Conservation (phyloP, 2,888 invertebrate genomes). For the Eristalis tenax region DNA sequence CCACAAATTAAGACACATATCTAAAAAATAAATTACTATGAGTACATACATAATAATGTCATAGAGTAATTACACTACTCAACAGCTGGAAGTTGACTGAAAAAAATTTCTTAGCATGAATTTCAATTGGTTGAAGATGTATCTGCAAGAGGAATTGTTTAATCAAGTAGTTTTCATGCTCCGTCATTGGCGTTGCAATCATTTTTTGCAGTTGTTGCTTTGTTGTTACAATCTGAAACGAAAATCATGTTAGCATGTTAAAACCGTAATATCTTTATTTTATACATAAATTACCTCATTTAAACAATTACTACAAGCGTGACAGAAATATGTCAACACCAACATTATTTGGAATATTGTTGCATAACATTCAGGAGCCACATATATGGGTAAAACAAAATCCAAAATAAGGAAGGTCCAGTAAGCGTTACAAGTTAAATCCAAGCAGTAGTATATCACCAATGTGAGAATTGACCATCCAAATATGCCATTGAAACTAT, state of each 20-base stretch:
- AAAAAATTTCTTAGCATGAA: conserved; percentile 37
- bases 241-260: not conserved
- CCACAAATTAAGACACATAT: conserved; percentile 24
- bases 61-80: not conserved
- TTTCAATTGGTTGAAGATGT: conserved; percentile 18
- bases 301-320: conserved; percentile 4
- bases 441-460: conserved; percentile 22
- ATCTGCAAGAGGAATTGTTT: conserved; percentile 43
- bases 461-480: conserved; percentile 39
- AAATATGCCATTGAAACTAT: conserved; percentile 30
- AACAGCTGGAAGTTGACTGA: conserved; percentile 16
- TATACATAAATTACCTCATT: not conserved
- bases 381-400: not conserved
- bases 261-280: not conserved
- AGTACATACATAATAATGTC: no score
- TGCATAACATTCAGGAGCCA: not conserved
- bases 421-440: conserved; percentile 36
- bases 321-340: not conserved
- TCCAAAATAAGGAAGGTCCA: conserved; percentile 34
- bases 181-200: not conserved
- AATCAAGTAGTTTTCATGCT: conserved; percentile 28
- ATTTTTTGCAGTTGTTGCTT: conserved; percentile 25
- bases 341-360: not conserved
- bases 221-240: not conserved
- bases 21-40: conserved; percentile 6